phyloP scores from a whole-genome alignment of 92 coral and sea anemone genomes.

The Desmophyllum pertusum region DNA sequence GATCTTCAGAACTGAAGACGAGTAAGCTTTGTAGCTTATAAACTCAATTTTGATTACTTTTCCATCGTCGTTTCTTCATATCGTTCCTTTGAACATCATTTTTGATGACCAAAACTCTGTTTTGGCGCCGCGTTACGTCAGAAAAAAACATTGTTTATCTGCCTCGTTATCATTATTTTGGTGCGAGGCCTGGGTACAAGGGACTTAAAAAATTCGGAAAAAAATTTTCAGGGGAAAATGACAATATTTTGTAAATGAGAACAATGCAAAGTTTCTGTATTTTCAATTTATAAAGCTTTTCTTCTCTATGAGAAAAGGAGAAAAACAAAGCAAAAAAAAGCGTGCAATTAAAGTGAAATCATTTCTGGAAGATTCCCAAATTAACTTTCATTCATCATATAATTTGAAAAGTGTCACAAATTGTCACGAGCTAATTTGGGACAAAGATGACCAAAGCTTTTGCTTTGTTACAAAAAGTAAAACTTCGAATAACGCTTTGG shows the following conservation, averaged over 20 bases:
- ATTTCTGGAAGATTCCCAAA: neutral
- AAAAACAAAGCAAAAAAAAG: neutral
- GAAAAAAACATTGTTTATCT: constrained; percentile 91
- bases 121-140: constrained; percentile 99
- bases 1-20: constrained; percentile 60
- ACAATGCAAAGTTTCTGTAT: neutral
- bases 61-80: constrained; percentile 71
- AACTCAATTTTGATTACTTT: constrained; percentile 38
- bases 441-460: neutral
- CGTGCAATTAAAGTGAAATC: neutral
- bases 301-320: neutral
- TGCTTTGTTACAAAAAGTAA: neutral
- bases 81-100: constrained; percentile 71
- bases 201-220: neutral
- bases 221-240: too few species aligned
- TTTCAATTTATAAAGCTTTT: neutral
- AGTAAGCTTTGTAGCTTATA: constrained; percentile 33
- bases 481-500: neutral
- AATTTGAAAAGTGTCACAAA: neutral
- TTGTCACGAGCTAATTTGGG: neutral
- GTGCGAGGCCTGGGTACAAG: constrained; percentile 58
- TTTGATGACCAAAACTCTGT: constrained; percentile 77
- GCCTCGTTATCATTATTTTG: constrained; percentile 74
- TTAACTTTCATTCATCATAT: neutral
- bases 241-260: too few species aligned